phyloP scores from a whole-genome alignment of 1,140 invertebrate species.

The Cydia strobilella region DNA sequence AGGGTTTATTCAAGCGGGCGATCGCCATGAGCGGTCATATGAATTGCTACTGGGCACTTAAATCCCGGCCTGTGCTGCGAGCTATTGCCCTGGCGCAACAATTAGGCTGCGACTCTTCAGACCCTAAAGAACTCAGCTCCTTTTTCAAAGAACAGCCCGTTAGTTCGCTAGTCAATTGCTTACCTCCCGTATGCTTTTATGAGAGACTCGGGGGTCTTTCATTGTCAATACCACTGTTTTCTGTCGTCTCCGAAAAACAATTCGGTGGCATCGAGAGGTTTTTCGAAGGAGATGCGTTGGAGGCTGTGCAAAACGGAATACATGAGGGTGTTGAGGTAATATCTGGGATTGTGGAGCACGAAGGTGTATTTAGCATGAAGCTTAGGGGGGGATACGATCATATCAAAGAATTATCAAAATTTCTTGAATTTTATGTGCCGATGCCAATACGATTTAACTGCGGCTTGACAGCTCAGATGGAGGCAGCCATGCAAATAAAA shows the following conservation, averaged over 20 bases:
- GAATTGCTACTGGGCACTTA: slow-evolving; percentile 47
- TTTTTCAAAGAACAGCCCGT: slow-evolving; percentile 47
- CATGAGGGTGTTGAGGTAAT: slow-evolving; percentile 60
- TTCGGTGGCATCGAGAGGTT: slow-evolving; percentile 50
- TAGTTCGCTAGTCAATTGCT: slow-evolving; percentile 38
- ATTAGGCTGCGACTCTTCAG: slow-evolving; percentile 48
- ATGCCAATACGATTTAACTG: slow-evolving; percentile 36
- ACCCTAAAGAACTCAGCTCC: slow-evolving; percentile 45
- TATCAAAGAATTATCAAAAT: slow-evolving; percentile 43
- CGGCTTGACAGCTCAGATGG: slow-evolving; percentile 39
- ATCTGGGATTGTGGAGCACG: slow-evolving; percentile 51
- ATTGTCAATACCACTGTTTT: neutral
- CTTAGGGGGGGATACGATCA: slow-evolving; percentile 28
- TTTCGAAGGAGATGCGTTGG: slow-evolving; percentile 40
- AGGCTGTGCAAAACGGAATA: slow-evolving; percentile 42
- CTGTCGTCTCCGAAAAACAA: slow-evolving; percentile 45
- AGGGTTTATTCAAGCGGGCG: slow-evolving; percentile 36
- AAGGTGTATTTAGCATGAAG: slow-evolving; percentile 46
- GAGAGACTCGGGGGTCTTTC: neutral
- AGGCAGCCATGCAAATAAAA: slow-evolving; percentile 49
- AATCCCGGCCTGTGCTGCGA: slow-evolving; percentile 46
- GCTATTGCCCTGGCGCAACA: slow-evolving; percentile 49
- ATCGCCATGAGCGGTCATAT: slow-evolving; percentile 52
- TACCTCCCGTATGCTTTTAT: neutral
- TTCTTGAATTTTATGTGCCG: slow-evolving; percentile 49